A percentile compares a stretch with the other conserved stretches of the same genome.
phyloP scores from a whole-genome alignment of 2,113 vertebrate species.

The Myotis yumanensis region DNA sequence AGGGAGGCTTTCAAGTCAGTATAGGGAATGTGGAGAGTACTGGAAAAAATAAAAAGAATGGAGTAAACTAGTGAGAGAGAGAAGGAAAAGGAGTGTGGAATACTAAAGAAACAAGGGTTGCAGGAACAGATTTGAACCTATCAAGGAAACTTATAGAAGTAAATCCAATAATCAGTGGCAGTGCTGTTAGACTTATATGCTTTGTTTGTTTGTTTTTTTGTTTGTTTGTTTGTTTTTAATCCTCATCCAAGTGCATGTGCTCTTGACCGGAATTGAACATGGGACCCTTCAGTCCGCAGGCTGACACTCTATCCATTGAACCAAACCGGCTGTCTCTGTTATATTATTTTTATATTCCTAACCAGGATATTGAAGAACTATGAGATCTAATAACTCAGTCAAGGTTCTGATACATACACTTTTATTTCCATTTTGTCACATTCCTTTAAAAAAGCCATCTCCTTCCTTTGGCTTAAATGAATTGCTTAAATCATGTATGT shows the following conservation, averaged over 20 bases:
- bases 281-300: too few relatives aligned
- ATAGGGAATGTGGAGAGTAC: background rate
- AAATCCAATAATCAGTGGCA: background rate
- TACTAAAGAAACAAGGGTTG: background rate
- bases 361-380: background rate
- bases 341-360: background rate
- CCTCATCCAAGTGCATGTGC: too few relatives aligned
- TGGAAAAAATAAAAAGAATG: background rate
- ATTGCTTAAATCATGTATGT: background rate
- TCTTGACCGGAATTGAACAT: too few relatives aligned
- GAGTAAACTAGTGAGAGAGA: background rate
- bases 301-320: too few relatives aligned
- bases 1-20: background rate
- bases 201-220: background rate
- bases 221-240: too few relatives aligned
- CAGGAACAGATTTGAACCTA: background rate
- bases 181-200: background rate
- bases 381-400: background rate
- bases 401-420: background rate
- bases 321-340: background rate
- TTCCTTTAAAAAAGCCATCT: background rate
- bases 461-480: background rate
- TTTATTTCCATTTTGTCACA: background rate
- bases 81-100: background rate
- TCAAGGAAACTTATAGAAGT: background rate